Percentiles rank a stretch among this genome's conserved stretches.
phyloP scores from a whole-genome alignment of 1,140 invertebrate species.

The Nebria ingens region DNA sequence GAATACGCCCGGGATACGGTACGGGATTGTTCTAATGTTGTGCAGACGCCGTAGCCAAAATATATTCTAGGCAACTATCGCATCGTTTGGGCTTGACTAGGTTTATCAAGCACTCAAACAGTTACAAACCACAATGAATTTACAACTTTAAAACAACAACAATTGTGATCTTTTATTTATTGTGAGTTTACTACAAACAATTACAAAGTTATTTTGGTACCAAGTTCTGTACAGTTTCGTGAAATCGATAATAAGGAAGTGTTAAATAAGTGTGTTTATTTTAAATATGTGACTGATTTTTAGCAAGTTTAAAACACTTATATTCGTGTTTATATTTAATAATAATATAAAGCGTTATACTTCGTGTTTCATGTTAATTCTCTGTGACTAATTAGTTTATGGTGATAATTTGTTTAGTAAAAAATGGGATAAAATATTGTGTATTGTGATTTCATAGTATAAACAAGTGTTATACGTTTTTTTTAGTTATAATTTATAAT shows the following conservation, averaged over 20 bases:
- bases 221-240: too few relatives aligned
- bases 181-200: too few relatives aligned
- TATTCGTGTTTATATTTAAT: too few relatives aligned
- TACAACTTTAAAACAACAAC: too few relatives aligned
- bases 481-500: too few relatives aligned
- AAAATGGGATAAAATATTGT: slow-evolving; percentile 5
- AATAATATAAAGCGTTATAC: too few relatives aligned
- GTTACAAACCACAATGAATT: too few relatives aligned
- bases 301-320: not conserved
- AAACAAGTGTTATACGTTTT: too few relatives aligned
- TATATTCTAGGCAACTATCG: slow-evolving; percentile 3
- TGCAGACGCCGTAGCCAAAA: not conserved
- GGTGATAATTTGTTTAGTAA: not conserved
- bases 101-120: too few relatives aligned
- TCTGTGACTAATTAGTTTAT: slow-evolving; percentile 6
- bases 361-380: not conserved
- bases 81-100: too few relatives aligned
- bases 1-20: not conserved
- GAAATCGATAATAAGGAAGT: slow-evolving; percentile 4
- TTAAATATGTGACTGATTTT: not conserved
- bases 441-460: not conserved
- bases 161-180: too few relatives aligned
- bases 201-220: too few relatives aligned
- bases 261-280: not conserved
- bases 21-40: not conserved